Evolutionary conservation across 2,113 vertebrate species (phyloP).

Genomic region (Syngnathoides biaculeatus): DNA sequence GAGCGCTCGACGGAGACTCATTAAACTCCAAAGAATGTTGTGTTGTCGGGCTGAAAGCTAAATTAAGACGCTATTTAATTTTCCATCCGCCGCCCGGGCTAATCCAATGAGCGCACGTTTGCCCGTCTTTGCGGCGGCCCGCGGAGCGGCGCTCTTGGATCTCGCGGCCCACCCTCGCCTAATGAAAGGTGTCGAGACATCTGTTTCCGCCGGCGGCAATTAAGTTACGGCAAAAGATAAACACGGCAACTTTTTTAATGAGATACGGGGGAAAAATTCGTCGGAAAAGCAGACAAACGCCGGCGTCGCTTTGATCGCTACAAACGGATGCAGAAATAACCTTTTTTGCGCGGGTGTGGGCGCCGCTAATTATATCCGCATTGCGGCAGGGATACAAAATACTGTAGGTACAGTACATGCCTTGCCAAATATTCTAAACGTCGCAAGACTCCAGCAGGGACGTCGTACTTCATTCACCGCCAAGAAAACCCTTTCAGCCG

Average conservation of each 20-base stretch:
- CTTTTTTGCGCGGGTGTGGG: conserved; percentile 14
- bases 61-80: conserved; percentile 39
- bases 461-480: no score
- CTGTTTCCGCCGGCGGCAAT: conserved; percentile 66
- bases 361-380: conserved; percentile 43
- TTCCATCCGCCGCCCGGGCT: conserved; percentile 35
- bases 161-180: conserved; percentile 42
- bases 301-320: conserved; percentile 49
- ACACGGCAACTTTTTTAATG: conserved; percentile 62
- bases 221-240: conserved; percentile 61
- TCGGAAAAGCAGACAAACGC: conserved; percentile 18
- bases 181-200: conserved; percentile 64
- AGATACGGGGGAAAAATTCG: conserved; percentile 46
- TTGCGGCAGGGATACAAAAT: neutral
- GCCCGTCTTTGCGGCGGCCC: conserved; percentile 26
- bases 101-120: conserved; percentile 28
- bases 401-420: neutral
- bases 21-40: conserved; percentile 13
- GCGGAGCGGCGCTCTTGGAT: conserved; percentile 52
- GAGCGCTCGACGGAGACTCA: conserved; percentile 23
- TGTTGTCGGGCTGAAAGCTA: conserved; percentile 38
- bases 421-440: neutral
- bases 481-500: neutral
- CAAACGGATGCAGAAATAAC: conserved; percentile 37
- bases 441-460: no score